phyloP scores from a whole-genome alignment of 2,797 vertebrate genomes.

The Taenioides sp. region DNA sequence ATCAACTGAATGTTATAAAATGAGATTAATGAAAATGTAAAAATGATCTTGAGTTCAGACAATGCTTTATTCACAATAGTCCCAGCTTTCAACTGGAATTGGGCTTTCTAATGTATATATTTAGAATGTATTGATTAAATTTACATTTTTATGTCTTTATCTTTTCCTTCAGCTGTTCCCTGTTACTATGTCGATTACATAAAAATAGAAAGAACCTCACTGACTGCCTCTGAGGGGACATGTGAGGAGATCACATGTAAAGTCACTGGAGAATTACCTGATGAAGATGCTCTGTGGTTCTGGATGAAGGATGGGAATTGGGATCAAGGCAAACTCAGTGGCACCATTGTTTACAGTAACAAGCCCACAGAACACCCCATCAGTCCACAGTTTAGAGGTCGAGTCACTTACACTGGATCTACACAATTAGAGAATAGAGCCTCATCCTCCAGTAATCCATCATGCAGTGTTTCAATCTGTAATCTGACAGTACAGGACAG shows the following conservation, averaged over 20 bases:
- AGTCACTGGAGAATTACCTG: accelerated
- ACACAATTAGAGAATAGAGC: background rate
- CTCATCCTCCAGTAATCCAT: accelerated
- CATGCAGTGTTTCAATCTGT: slow-evolving; percentile 26
- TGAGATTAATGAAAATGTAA: too few species aligned
- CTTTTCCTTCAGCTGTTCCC: background rate
- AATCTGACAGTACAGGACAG: background rate
- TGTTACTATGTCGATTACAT: background rate
- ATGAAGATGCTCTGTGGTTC: accelerated
- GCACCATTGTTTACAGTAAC: slow-evolving; percentile 48
- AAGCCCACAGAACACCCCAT: accelerated
- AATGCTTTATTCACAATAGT: too few species aligned
- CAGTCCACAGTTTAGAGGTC: slow-evolving; percentile 13
- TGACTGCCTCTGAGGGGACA: slow-evolving; percentile 52
- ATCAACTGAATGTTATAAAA: too few species aligned
- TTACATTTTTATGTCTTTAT: background rate
- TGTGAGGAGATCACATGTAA: slow-evolving; percentile 57
- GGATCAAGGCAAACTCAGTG: accelerated
- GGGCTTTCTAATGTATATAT: background rate
- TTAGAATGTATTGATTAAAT: background rate
- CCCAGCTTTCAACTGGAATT: too few species aligned
- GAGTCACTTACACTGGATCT: slow-evolving; percentile 13
- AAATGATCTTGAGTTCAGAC: too few species aligned
- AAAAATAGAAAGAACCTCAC: accelerated
- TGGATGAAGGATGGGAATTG: slow-evolving; percentile 61